A percentile compares a stretch with the other conserved stretches of the same genome.
Conservation (phyloP, 2,797 vertebrate species). For the Geotrypetes seraphini region DNA sequence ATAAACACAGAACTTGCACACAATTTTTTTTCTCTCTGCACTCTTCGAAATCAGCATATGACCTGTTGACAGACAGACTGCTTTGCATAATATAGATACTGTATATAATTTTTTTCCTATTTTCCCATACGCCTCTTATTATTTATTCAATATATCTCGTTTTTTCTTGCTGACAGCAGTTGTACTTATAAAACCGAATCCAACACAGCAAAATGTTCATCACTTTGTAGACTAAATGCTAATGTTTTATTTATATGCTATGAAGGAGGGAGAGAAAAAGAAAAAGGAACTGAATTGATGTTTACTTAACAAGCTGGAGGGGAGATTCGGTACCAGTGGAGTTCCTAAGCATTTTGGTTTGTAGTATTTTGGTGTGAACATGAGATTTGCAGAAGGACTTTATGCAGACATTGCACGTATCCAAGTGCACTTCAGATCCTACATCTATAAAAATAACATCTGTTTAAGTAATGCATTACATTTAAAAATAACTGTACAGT, state of each 20-base stretch:
- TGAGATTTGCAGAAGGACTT: constrained; percentile 79
- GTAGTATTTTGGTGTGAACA: constrained; percentile 82
- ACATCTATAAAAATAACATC: constrained; percentile 98
- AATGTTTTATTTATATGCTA: constrained; percentile 80
- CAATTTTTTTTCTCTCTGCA: no score
- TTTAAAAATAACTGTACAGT: constrained; percentile 98
- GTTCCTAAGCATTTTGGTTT: constrained; percentile 65
- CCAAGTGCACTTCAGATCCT: constrained; percentile 71
- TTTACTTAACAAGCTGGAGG: constrained; percentile 77
- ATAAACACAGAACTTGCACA: not conserved
- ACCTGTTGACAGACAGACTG: constrained; percentile 54
- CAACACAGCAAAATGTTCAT: constrained; percentile 70
- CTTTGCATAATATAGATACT: constrained; percentile 49
- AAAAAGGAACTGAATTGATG: constrained; percentile 72
- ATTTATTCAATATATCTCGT: constrained; percentile 75
- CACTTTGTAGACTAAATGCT: constrained; percentile 73
- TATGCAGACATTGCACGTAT: constrained; percentile 69
- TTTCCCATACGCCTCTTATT: constrained; percentile 63
- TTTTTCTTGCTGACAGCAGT: constrained; percentile 75
- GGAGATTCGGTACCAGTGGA: constrained; percentile 64
- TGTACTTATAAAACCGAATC: constrained; percentile 71
- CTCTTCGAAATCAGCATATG: constrained; percentile 32
- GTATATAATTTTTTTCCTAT: constrained; percentile 58
- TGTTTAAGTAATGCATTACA: constrained; percentile 99
- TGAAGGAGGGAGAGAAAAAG: constrained; percentile 68